Conservation (phyloP, 2,797 vertebrate species). For the Ficedula albicollis region DNA sequence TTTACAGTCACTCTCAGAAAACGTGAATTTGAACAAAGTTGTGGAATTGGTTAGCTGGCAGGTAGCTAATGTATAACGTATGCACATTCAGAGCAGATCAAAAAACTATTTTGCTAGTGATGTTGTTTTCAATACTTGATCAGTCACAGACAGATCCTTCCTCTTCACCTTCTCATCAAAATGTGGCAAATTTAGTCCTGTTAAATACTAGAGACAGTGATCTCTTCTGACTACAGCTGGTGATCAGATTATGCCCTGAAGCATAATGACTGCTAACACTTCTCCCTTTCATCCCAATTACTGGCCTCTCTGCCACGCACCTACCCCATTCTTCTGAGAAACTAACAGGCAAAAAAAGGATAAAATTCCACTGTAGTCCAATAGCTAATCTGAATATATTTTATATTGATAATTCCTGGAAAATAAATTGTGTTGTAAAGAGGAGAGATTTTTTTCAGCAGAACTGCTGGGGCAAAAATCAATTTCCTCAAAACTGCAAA, state of each 20-base stretch:
- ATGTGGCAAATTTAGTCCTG: conserved; percentile 52
- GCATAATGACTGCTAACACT: conserved; percentile 52
- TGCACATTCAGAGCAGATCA: conserved; percentile 15
- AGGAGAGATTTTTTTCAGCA: background rate
- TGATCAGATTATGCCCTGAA: conserved; percentile 69
- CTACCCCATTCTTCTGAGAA: background rate
- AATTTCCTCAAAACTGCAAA: background rate
- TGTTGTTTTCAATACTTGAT: conserved; percentile 46
- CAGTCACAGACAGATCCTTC: conserved; percentile 40
- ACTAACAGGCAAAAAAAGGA: background rate
- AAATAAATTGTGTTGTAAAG: background rate
- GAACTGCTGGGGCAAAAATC: background rate
- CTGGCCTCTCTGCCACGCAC: background rate
- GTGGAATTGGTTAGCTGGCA: conserved; percentile 49
- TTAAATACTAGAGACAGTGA: conserved; percentile 49
- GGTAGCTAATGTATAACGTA: conserved; percentile 24
- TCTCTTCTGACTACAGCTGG: conserved; percentile 67
- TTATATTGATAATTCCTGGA: background rate
- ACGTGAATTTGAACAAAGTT: conserved; percentile 39
- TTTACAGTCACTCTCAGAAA: background rate
- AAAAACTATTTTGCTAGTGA: conserved; percentile 20
- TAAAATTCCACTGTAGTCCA: background rate
- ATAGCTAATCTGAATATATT: background rate
- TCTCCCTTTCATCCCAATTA: conserved; percentile 52
- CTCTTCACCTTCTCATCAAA: conserved; percentile 42